These are phyloP conservation scores for Euproctis similis DNA, from an alignment of 2,888 invertebrate genomes.

Conservation along the genomic window DNA sequence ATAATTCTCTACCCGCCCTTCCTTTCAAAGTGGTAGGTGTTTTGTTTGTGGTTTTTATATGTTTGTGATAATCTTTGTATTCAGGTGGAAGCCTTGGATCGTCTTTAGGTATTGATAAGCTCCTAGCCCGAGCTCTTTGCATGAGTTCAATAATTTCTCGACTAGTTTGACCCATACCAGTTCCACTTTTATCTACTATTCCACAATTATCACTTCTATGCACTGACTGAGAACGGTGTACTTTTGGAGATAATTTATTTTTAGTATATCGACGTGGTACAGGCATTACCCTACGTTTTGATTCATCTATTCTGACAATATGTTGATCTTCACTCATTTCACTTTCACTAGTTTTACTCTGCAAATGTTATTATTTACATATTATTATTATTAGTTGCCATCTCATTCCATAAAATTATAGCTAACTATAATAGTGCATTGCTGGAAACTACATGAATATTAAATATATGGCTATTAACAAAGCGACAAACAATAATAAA, in stretches of 20 bases:
- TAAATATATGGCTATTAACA: slow-evolving; percentile 61
- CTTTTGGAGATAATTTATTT: slow-evolving; percentile 55
- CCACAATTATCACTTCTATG: slow-evolving; percentile 51
- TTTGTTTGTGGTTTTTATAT: slow-evolving; percentile 73
- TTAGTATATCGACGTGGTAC: slow-evolving; percentile 60
- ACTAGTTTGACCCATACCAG: slow-evolving; percentile 65
- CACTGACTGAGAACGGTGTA: slow-evolving; percentile 75
- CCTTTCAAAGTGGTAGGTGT: slow-evolving; percentile 44
- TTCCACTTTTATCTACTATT: slow-evolving; percentile 50
- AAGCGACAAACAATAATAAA: slow-evolving; percentile 53
- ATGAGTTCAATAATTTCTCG: slow-evolving; percentile 66
- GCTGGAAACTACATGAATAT: slow-evolving; percentile 38
- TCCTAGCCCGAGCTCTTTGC: slow-evolving; percentile 67
- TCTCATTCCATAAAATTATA: slow-evolving; percentile 34
- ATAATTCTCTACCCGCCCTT: slow-evolving; percentile 55
- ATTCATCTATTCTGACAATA: slow-evolving; percentile 26
- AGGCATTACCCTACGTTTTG: slow-evolving; percentile 56
- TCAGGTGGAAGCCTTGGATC: slow-evolving; percentile 53
- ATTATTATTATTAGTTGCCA: slow-evolving; percentile 50
- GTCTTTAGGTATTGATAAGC: slow-evolving; percentile 70
- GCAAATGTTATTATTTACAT: slow-evolving; percentile 59
- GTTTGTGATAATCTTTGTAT: slow-evolving; percentile 53
- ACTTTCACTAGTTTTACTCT: slow-evolving; percentile 76
- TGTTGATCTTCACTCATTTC: slow-evolving; percentile 73
- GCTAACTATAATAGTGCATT: slow-evolving; percentile 33